Evolutionary conservation across 1,140 invertebrate genomes (phyloP).

Genomic region (Augochlora pura): DNA sequence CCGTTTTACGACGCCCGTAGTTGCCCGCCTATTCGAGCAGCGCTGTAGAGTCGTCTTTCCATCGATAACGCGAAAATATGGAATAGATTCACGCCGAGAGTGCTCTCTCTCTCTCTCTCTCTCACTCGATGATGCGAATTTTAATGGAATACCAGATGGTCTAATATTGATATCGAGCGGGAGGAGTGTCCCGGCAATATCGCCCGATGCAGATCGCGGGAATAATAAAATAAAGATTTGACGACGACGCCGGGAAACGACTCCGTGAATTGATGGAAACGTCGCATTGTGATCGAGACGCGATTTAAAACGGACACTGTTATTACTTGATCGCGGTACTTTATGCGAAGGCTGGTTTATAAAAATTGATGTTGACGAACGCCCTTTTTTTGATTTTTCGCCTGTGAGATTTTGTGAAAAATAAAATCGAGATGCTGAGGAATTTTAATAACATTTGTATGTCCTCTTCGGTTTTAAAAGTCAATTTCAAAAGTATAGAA

Average conservation of each 20-base stretch:
- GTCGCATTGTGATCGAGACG: neutral
- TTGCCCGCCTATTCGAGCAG: neutral
- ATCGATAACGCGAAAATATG: constrained; percentile 45
- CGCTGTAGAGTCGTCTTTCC: neutral
- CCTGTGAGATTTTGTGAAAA: no score
- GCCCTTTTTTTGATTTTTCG: no score
- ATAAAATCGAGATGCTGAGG: no score
- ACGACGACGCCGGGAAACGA: neutral
- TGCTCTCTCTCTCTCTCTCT: no score
- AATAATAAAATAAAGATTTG: constrained; percentile 47
- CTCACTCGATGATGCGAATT: constrained; percentile 38
- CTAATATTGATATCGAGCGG: constrained; percentile 39
- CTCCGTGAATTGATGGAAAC: constrained; percentile 2
- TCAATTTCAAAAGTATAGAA: no score
- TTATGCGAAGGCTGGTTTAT: no score
- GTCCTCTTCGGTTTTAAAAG: no score
- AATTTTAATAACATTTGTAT: no score
- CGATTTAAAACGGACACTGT: neutral
- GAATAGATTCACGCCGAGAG: constrained; percentile 22
- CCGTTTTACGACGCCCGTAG: neutral
- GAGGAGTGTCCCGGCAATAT: constrained; percentile 21
- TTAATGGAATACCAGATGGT: constrained; percentile 46
- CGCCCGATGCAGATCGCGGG: constrained; percentile 24
- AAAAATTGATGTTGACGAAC: no score
- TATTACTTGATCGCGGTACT: neutral